phyloP scores from a whole-genome alignment of 2,797 vertebrate species.

The Acanthopagrus latus region DNA sequence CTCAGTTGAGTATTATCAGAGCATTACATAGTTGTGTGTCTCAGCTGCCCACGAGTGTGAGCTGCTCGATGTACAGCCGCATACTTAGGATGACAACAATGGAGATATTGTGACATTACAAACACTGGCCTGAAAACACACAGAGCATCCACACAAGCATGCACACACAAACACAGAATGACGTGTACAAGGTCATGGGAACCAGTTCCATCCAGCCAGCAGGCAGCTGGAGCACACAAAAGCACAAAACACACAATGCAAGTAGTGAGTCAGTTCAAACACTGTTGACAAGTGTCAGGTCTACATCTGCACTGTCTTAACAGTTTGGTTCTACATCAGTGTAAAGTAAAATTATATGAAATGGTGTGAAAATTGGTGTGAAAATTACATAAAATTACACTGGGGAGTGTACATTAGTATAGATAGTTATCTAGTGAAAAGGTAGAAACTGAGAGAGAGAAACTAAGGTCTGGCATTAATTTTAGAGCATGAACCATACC shows the following conservation, averaged over 20 bases:
- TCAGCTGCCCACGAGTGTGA: background rate
- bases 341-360: background rate
- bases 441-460: background rate
- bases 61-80: background rate
- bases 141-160: background rate
- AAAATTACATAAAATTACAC: background rate
- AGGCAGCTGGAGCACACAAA: slow-evolving; percentile 21
- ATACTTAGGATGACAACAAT: slow-evolving; percentile 33
- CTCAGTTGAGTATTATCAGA: background rate
- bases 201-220: slow-evolving; percentile 39
- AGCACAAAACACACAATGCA: slow-evolving; percentile 26
- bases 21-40: background rate
- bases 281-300: background rate
- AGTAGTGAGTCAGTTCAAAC: background rate
- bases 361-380: too few species aligned
- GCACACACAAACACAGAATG: slow-evolving; percentile 7
- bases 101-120: slow-evolving; percentile 29
- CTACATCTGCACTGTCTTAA: background rate
- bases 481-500: background rate
- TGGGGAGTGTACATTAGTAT: too few species aligned
- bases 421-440: background rate
- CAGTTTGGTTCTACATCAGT: background rate
- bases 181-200: slow-evolving; percentile 43
- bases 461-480: too few species aligned
- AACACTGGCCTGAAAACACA: slow-evolving; percentile 28